Evolutionary conservation across 2,888 invertebrate genomes (phyloP), one percentile per base, ranked within the genome.

Genomic region (Ceriagrion tenellum): DNA sequence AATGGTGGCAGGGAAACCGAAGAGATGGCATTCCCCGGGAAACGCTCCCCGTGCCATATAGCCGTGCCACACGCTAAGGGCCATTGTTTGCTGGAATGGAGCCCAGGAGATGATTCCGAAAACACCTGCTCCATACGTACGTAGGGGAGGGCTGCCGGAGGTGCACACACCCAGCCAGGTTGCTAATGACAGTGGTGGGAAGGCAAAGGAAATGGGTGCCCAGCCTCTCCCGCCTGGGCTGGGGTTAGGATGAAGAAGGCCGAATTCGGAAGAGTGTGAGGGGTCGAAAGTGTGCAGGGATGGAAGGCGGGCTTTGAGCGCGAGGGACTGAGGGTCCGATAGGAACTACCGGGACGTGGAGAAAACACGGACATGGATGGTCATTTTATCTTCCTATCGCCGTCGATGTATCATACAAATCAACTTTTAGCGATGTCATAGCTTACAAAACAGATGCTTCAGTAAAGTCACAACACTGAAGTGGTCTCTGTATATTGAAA

Each of bases 61-160:
- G 30, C 35, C 30, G 13, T 35, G 81, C 81, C 81, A 81, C 81
- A 81, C 81, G 26, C 81, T 35, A 81, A 81, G 69, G 81, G 81
- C 81, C 81, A 81, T 81, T 81, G 81, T 81, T 81, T 30, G 81
- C 81, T 35, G 8, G 81, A 81, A 81, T 81, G 81, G 81, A 81
- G 35, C 81, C 81, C 81, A 35, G 35, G 81, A 81, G 81, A 81
- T 81, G 81, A 81, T 81, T 81, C 81, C 81, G 35, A 81, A 81
- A 81, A 81, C 81, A 81, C 81, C 81, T 81, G 81, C 81, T 81
- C 81, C 81, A 35, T 81, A 13, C 81, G 2, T 59, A 20, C 81
- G 16, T 81, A 35, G 35, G 81, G 81, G 35, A 16, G 59, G 30
- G 30, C 35, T 81, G 81, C 18, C 30, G 81, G 81, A 69, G 69